Evolutionary conservation across 2,888 invertebrate species (phyloP), one percentile per base, ranked within the genome.

Genomic region (Polyploca ridens): DNA sequence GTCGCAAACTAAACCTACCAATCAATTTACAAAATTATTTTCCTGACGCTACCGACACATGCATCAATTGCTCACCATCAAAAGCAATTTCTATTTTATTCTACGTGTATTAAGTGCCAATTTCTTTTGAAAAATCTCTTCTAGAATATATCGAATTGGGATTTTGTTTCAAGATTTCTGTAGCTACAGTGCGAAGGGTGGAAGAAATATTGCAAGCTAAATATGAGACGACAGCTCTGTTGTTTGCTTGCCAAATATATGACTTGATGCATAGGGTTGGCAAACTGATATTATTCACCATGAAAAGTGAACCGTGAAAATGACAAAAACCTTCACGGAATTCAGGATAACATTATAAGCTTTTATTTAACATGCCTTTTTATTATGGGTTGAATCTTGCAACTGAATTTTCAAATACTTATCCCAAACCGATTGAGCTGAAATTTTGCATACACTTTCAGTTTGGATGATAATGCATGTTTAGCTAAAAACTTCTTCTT

Each of bases 201-300:
- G 66, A 76, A 82, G 86, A 86, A 83, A 86, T 84, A 86, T 86
- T 86, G 84, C 82, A 70, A 65, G 74, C 77, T 79, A 81, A 84
- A 86, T 84, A 80, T 78, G 78, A 82, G 72, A 71, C 77, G 85
- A 85, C 85, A 83, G 81, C 68, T 70, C 73, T 73, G 79, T 77
- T 83, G 79, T 82, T 82, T 79, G 78, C 78, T 76, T 76, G 76
- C 77, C 76, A 79, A 84, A 83, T 83, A 78, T 77, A 77, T 73
- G 75, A 70, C 67, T 67, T 67, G 67, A 66, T 67, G 71, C 59
- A 41, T 62, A 79, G 82, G 81, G 81, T 33, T 76, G 66, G 58
- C 64, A 70, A 58, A 33, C 19, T 19, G 58, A 62, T 33, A 58
- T 59, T 44, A 49, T 44, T 38, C 27, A 58, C 46, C 59, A 33